phyloP scores from a whole-genome alignment of 2,888 invertebrate species.

The Thereva nobilitata region DNA sequence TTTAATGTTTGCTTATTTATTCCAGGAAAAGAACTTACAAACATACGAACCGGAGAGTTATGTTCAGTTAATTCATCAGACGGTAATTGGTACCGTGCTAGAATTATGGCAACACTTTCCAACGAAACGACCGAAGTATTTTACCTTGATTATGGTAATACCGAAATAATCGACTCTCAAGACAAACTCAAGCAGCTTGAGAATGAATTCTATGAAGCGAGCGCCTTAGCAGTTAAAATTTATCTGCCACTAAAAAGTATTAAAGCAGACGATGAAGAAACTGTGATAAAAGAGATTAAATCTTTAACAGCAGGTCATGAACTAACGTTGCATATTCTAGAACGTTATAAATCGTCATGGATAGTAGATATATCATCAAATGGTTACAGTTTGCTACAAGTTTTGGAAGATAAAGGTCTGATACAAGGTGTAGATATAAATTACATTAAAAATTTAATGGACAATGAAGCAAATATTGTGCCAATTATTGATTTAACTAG shows the following conservation, averaged over 20 bases:
- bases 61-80: constrained; percentile 69
- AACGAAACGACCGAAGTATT: constrained; percentile 60
- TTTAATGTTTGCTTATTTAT: not conserved
- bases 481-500: too few relatives aligned
- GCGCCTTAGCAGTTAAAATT: constrained; percentile 52
- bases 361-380: constrained; percentile 41
- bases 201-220: constrained; percentile 55
- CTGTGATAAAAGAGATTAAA: constrained; percentile 14
- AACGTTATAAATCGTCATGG: constrained; percentile 38
- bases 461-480: constrained; percentile 46
- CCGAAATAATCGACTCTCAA: constrained; percentile 61
- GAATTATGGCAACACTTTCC: constrained; percentile 57
- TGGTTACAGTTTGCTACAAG: constrained; percentile 48
- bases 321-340: constrained; percentile 39
- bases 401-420: constrained; percentile 48
- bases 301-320: constrained; percentile 36
- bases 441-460: constrained; percentile 51
- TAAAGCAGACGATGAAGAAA: constrained; percentile 39
- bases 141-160: constrained; percentile 74
- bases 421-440: constrained; percentile 49
- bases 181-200: constrained; percentile 60
- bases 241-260: constrained; percentile 51
- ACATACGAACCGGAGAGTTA: constrained; percentile 60
- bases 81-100: constrained; percentile 73
- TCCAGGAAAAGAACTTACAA: constrained; percentile 53